These are phyloP conservation scores for Xylophagus ater DNA, from an alignment of 2,888 invertebrate genomes.

Conservation along the genomic window DNA sequence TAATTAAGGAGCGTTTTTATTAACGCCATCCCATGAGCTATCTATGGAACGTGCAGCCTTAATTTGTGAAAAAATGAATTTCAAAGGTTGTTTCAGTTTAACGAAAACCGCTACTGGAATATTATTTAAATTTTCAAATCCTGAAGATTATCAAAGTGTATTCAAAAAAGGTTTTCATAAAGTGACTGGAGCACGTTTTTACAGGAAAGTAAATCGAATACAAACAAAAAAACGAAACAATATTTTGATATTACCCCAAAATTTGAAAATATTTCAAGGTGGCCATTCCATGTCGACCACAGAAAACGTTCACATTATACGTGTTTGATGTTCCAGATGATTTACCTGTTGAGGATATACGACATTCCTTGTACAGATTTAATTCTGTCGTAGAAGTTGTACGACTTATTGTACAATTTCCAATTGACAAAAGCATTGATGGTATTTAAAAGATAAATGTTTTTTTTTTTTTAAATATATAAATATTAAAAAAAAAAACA, in stretches of 20 bases:
- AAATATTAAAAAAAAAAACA: conserved; percentile 1
- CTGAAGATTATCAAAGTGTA: conserved; percentile 76
- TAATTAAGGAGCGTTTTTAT: conserved; percentile 57
- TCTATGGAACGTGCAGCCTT: conserved; percentile 76
- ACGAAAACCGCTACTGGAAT: conserved; percentile 83
- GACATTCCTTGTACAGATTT: conserved; percentile 69
- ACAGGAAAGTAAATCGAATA: conserved; percentile 73
- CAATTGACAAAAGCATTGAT: conserved; percentile 31
- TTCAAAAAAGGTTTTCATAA: conserved; percentile 80
- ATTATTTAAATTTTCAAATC: conserved; percentile 76
- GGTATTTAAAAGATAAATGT: too few species aligned
- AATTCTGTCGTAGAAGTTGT: conserved; percentile 71
- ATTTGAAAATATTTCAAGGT: too few species aligned
- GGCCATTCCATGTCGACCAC: conserved; percentile 74
- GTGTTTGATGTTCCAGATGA: conserved; percentile 76
- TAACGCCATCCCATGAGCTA: conserved; percentile 76
- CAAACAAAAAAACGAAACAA: background rate
- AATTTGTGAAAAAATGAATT: conserved; percentile 81
- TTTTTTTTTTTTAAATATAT: conserved; percentile 5
- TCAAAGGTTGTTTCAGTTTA: conserved; percentile 73
- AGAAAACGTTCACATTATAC: conserved; percentile 75
- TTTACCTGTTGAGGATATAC: conserved; percentile 72
- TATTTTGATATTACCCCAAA: too few species aligned
- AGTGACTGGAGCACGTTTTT: conserved; percentile 74
- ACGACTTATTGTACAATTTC: conserved; percentile 46